These are phyloP conservation scores for Formica aserva DNA, from an alignment of 2,888 invertebrate species.

Conservation along the genomic window DNA sequence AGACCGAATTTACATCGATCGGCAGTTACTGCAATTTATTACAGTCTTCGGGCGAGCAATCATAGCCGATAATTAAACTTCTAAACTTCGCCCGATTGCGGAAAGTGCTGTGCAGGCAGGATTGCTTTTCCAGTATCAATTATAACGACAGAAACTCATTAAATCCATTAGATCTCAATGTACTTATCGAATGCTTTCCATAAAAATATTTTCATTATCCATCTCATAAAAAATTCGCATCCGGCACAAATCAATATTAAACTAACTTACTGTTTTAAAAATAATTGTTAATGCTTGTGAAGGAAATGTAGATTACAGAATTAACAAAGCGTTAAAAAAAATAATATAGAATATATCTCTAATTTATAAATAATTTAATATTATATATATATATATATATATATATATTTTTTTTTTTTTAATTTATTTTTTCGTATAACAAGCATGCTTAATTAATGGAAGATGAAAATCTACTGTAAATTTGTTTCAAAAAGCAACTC, in stretches of 20 bases:
- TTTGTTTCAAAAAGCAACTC: not conserved
- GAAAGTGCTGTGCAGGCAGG: constrained; percentile 71
- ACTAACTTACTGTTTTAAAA: not conserved
- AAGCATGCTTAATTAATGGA: constrained; percentile 7
- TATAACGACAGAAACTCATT: constrained; percentile 72
- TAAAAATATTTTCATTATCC: constrained; percentile 46
- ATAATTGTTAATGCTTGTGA: not conserved
- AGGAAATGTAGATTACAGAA: not conserved
- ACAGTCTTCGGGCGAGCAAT: constrained; percentile 66
- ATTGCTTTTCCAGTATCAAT: constrained; percentile 67
- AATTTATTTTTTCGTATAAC: not conserved
- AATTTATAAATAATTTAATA: not conserved
- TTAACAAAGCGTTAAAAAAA: not conserved
- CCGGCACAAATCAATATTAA: constrained; percentile 12
- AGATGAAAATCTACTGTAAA: not conserved
- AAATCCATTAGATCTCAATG: constrained; percentile 68
- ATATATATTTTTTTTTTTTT: too few species aligned
- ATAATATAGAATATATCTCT: not conserved
- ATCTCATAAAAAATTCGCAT: not conserved
- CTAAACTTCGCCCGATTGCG: constrained; percentile 68
- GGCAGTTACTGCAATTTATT: constrained; percentile 67
- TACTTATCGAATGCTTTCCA: constrained; percentile 54
- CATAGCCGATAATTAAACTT: constrained; percentile 75
- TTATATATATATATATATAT: not conserved
- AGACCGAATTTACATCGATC: constrained; percentile 49